Evolutionary conservation across 2,888 invertebrate species (phyloP), one percentile per base, ranked within the genome.

Genomic region (Drosophila pseudotalamancana): DNA sequence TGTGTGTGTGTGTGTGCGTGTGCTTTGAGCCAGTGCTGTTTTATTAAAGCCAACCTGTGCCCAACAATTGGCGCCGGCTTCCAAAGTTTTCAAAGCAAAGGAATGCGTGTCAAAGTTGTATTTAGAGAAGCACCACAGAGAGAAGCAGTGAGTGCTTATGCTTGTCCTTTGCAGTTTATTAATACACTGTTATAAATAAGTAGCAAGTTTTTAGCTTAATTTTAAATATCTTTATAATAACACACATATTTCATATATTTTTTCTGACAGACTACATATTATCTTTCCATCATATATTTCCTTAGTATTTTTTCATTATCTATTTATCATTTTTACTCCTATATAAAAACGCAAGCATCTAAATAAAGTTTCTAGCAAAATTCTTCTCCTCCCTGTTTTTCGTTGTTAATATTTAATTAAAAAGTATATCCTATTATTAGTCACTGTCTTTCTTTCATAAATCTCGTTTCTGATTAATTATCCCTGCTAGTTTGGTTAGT

Each of bases 41-140:
- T 49, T 42, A 49, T 69, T 62, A 39, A 53, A 68, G 50, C 12
- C 42, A 46, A 27, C 37, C 48, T 39, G 60, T 40, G 23, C 21
- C 34, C 39, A 42, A 32, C 18, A 37, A 29, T 23, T 55, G 37
- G 25, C 21, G 29, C 6, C 37, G n/a, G 4, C 21, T 37, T 12
- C 49, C 49, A 21, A 14, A 34, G 34, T 14, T 12, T 11, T 14
- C 8, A 21, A 14, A 55, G 42, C 14, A 6, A n/a, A n/a, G n/a
- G 23, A 56, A 59, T 55, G 56, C 59, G 59, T 59, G 59, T 9
- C 37, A 59, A 37, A n/a, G 31, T 39, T 39, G 19, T 60, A 21
- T 57, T 46, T 32, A 4, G 14, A 18, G 6, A 6, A 49, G 23
- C 34, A 16, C 12, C 37, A 32, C 5, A 63, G 27, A 63, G 21